Percentiles rank a stretch among this genome's conserved stretches.
These are phyloP conservation scores for Bryconaethiops microstoma DNA, from an alignment of 2,797 vertebrate genomes.

Conservation along the genomic window DNA sequence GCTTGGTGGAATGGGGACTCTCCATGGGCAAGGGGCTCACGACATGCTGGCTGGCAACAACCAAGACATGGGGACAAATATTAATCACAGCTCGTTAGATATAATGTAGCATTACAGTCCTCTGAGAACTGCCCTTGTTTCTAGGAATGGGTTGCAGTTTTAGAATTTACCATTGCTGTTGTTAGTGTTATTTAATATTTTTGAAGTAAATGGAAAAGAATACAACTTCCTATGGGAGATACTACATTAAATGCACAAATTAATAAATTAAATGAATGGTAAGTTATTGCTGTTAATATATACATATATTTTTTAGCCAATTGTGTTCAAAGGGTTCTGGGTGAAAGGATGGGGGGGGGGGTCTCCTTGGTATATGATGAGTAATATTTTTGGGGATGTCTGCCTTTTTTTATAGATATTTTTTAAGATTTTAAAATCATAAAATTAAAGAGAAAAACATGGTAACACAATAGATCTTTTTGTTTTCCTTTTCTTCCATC, in stretches of 20 bases:
- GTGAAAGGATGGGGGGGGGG: conserved; percentile 77
- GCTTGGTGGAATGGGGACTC: conserved; percentile 89
- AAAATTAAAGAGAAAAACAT: conserved; percentile 75
- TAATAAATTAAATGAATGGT: conserved; percentile 85
- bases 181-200: conserved; percentile 97
- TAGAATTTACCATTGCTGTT: conserved; percentile 70
- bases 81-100: conserved; percentile 92
- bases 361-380: conserved; percentile 79
- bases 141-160: conserved; percentile 75
- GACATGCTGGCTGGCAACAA: conserved; percentile 90
- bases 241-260: conserved; percentile 81
- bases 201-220: conserved; percentile 81
- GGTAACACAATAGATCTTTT: conserved; percentile 89
- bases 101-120: conserved; percentile 85
- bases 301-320: conserved; percentile 80
- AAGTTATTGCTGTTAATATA: conserved; percentile 86
- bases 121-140: conserved; percentile 61
- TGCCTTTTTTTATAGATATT: conserved; percentile 84
- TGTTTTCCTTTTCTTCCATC: conserved; percentile 69
- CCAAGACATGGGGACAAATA: conserved; percentile 89
- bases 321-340: conserved; percentile 81
- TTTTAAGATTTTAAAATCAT: conserved; percentile 84
- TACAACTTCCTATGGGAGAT: conserved; percentile 87
- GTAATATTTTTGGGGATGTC: conserved; percentile 83
- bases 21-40: conserved; percentile 86